Evolutionary conservation across 2,888 invertebrate species (phyloP).

Genomic region (Stenchaetothrips biformis): DNA sequence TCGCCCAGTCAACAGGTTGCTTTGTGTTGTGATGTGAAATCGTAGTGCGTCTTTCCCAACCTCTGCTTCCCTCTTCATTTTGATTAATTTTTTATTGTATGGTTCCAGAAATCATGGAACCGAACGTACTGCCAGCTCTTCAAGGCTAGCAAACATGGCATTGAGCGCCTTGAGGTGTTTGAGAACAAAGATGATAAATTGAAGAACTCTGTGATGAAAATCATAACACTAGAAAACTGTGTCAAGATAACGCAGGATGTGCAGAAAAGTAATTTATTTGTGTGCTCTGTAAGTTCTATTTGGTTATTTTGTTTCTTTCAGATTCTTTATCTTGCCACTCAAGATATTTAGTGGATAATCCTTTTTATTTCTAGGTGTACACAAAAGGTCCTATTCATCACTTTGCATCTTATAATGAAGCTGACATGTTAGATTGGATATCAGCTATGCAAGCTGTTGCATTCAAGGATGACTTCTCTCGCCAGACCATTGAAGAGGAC

Average conservation of each 20-base stretch:
- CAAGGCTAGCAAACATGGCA: constrained; percentile 77
- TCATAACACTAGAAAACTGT: constrained; percentile 80
- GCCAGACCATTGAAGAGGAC: constrained; percentile 71
- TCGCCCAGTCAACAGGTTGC: background rate
- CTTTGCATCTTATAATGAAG: constrained; percentile 61
- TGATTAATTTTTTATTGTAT: constrained; percentile 27
- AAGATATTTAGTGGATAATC: background rate
- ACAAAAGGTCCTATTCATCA: constrained; percentile 62
- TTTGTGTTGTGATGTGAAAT: background rate
- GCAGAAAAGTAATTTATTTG: constrained; percentile 49
- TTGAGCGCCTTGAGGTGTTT: constrained; percentile 78
- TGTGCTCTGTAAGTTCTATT: constrained; percentile 48
- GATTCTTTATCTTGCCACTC: background rate
- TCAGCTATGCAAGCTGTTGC: constrained; percentile 74
- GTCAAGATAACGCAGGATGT: constrained; percentile 61
- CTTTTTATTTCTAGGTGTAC: constrained; percentile 52
- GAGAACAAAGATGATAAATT: constrained; percentile 70
- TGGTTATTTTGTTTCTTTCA: background rate
- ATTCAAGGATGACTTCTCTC: constrained; percentile 62
- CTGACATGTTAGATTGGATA: constrained; percentile 72
- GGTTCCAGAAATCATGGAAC: constrained; percentile 76
- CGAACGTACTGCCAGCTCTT: constrained; percentile 73
- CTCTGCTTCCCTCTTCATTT: background rate
- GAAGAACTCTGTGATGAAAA: constrained; percentile 60
- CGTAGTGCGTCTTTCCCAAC: background rate